Evolutionary conservation across 2,888 invertebrate species (phyloP), one percentile per base, ranked within the genome.

Genomic region (Aporophyla lueneburgensis): DNA sequence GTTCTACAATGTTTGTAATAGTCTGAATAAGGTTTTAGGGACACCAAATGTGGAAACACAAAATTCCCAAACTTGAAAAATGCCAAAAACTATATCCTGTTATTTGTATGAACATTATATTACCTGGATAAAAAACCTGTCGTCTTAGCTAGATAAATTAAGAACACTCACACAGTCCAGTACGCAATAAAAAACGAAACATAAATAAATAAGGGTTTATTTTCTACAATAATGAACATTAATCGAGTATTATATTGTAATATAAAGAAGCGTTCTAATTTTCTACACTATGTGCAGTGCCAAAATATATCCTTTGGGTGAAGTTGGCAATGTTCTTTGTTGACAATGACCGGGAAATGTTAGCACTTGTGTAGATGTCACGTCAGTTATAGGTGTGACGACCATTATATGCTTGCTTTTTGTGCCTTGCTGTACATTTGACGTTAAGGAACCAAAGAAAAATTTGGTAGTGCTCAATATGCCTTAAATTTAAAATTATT

Each of bases 201-300:
- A 79, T 83, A 70, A 75, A 74, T 76, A 66, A 33, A 75, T 83
- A 80, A 77, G 76, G 79, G 62, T 89, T 91, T 90, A 90, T 91
- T 90, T 90, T 89, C 83, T 86, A 82, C 82, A 83, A 65, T 78
- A 88, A 79, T 80, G 84, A 87, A 87, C 87, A 86, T 83, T 89
- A 90, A 89, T 87, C 89, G 87, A 93, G 92, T 93, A 92, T 93
- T 93, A 92, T 90, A 92, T 89, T 87, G 88, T 86, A 79, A 78
- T 76, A 83, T 78, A 83, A 80, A 89, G 80, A 89, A 90, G 88
- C 91, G 86, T 91, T 92, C 90, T 93, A 93, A 88, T 92, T 92
- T 92, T 91, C 87, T 92, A 93, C 88, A 91, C 84, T 83, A 87
- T 76, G 84, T 91, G 86, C 93, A 91, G 95, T 95, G 95, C 95